Percentiles rank a stretch among this genome's conserved stretches.
phyloP scores from a whole-genome alignment of 1,140 invertebrate species.

The Drosophila arawakana region DNA sequence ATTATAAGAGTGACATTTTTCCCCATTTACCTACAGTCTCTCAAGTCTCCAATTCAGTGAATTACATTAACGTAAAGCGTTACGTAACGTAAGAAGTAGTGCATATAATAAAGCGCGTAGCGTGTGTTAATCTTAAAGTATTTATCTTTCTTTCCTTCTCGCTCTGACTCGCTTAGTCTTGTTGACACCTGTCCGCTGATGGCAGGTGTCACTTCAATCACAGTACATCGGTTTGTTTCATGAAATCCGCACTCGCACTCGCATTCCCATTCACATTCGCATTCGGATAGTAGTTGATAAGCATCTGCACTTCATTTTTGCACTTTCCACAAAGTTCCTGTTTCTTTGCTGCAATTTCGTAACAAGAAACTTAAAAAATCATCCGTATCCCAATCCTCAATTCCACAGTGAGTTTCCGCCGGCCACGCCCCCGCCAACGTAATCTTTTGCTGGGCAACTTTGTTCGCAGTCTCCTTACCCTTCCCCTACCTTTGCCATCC shows the following conservation, averaged over 20 bases:
- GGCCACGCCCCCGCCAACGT: neutral
- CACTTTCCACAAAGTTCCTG: conserved; percentile 63
- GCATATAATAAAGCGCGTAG: conserved; percentile 60
- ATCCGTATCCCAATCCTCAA: conserved; percentile 36
- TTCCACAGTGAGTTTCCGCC: neutral
- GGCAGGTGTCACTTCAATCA: conserved; percentile 42
- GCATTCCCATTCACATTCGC: neutral
- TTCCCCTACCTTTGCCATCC: conserved; percentile 39
- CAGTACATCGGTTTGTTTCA: conserved; percentile 25
- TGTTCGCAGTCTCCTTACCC: conserved; percentile 22
- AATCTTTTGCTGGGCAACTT: conserved; percentile 52
- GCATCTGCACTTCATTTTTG: conserved; percentile 82
- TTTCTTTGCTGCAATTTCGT: conserved; percentile 71
- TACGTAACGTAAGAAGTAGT: conserved; percentile 67
- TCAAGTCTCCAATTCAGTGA: conserved; percentile 35
- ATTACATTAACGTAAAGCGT: conserved; percentile 55
- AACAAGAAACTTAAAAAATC: conserved; percentile 77
- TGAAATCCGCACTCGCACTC: neutral
- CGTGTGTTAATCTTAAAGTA: conserved; percentile 26
- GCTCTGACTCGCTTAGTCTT: neutral
- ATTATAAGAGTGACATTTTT: conserved; percentile 53
- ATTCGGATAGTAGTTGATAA: conserved; percentile 56
- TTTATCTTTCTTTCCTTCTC: conserved; percentile 20
- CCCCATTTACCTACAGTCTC: neutral
- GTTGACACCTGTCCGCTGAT: conserved; percentile 31